phyloP scores from a whole-genome alignment of 2,797 vertebrate species.

The Triplophysa bombifrons region DNA sequence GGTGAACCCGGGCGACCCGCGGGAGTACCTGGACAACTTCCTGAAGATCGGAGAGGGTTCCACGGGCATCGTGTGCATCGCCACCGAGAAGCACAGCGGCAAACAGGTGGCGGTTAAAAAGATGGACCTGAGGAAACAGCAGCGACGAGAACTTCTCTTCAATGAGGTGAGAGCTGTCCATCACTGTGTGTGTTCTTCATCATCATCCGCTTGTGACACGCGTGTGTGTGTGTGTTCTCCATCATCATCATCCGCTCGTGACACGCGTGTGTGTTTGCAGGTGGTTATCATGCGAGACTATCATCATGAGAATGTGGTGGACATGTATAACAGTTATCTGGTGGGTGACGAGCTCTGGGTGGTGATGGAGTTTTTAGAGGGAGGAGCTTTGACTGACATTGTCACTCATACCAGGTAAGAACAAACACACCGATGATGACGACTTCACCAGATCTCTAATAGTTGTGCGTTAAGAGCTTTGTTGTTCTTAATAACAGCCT shows the following conservation, averaged over 20 bases:
- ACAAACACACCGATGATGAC: background rate
- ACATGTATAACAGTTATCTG: conserved; percentile 91
- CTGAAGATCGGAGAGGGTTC: conserved; percentile 99
- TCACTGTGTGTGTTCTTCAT: too few species aligned
- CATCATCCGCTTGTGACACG: background rate
- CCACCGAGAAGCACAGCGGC: conserved; percentile 94
- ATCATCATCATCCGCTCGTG: background rate
- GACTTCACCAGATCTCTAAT: too few species aligned
- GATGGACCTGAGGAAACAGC: conserved; percentile 98
- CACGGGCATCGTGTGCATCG: conserved; percentile 97
- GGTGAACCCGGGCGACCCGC: conserved; percentile 94
- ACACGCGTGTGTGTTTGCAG: conserved; percentile 61
- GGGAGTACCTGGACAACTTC: conserved; percentile 96
- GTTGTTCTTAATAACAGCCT: conserved; percentile 56
- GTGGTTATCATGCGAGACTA: conserved; percentile 92
- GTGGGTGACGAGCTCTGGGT: conserved; percentile 88
- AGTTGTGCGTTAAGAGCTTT: too few species aligned
- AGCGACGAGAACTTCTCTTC: conserved; percentile 95
- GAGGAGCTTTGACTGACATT: conserved; percentile 88
- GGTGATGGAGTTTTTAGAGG: conserved; percentile 91
- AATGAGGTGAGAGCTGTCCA: conserved; percentile 83
- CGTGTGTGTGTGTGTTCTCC: background rate
- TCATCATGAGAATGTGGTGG: conserved; percentile 89
- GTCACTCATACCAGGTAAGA: conserved; percentile 87
- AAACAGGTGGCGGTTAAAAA: conserved; percentile 99